Evolutionary conservation across 2,797 vertebrate genomes (phyloP), one percentile per base, ranked within the genome.

Genomic region (Bradypus variegatus): DNA sequence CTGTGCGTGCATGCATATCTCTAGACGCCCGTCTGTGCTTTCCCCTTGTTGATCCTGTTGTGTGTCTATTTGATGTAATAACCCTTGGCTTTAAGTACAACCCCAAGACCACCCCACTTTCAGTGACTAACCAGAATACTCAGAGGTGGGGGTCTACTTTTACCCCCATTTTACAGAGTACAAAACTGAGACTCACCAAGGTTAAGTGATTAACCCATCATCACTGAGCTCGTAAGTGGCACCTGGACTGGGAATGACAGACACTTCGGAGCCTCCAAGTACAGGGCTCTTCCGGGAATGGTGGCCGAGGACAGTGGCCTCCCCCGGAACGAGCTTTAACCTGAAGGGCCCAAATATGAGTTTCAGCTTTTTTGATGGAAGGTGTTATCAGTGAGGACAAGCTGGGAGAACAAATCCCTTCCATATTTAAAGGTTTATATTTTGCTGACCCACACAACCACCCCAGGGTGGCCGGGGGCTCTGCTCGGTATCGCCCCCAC

Each of bases 361-460:
- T 45, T 60, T 38, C 8, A 9, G 60, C 72, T 55, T 65, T 89
- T 62, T 33, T 19, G 45, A 21, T 3, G 55, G 69, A 76, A 15
- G 38, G 14, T 5, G n/a, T 19, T 7, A 45, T 53, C 13, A 3
- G 23, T 67, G 82, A 38, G 88, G n/a, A 33, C 15, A 8, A 27
- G 27, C 67, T 2, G 76, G 33, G 15, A 16, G 36, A 19, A 87
- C 27, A 12, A 76, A 16, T 0, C 19, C 67, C 70, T 15, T 9
- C 65, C 27, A 77, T 64, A 16, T 36, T 33, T 25, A 29, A 14
- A 19, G 8, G 14, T 65, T 18, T n/a, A 21, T 67, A 50, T 31
- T n/a, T 38, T 67, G 90, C 67, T 62, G 23, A 0, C 2, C 31
- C 18, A 0, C 27, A 0, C 3, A 29, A 62, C 15, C 12, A 8